Conservation (phyloP, 2,888 invertebrate genomes). For the Eupithecia pulchellata region DNA sequence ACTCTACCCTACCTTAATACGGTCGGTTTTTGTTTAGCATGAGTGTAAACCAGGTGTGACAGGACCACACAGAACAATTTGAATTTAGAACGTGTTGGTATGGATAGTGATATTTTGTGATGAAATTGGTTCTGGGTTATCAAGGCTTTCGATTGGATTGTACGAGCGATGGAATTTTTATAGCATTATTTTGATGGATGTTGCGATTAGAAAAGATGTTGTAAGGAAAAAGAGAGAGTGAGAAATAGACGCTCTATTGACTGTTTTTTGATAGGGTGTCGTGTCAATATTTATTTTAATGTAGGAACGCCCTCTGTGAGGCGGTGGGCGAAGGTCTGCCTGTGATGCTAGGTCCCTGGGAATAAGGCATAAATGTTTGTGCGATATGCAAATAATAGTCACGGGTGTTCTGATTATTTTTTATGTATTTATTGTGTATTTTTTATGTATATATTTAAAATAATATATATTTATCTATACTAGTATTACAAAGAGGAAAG, state of each 20-base stretch:
- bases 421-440: too few species aligned
- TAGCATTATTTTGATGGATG: neutral
- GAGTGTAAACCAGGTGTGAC: conserved; percentile 69
- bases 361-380: too few species aligned
- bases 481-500: too few species aligned
- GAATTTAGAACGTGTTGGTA: conserved; percentile 81
- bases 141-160: conserved; percentile 49
- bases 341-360: too few species aligned
- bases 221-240: neutral
- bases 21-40: conserved; percentile 48
- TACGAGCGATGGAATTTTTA: conserved; percentile 28
- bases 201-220: neutral
- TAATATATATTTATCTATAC: too few species aligned
- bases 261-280: neutral
- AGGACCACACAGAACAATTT: conserved; percentile 79
- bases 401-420: too few species aligned
- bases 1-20: conserved; percentile 35
- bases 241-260: neutral
- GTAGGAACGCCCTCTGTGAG: too few species aligned
- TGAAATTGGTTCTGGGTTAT: conserved; percentile 63
- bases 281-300: neutral
- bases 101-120: conserved; percentile 75
- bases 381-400: too few species aligned
- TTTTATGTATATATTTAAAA: too few species aligned
- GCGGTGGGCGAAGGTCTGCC: too few species aligned